A percentile compares a stretch with the other conserved stretches of the same genome.
Evolutionary conservation across 2,888 invertebrate genomes (phyloP).

Genomic region (Empis livida): DNA sequence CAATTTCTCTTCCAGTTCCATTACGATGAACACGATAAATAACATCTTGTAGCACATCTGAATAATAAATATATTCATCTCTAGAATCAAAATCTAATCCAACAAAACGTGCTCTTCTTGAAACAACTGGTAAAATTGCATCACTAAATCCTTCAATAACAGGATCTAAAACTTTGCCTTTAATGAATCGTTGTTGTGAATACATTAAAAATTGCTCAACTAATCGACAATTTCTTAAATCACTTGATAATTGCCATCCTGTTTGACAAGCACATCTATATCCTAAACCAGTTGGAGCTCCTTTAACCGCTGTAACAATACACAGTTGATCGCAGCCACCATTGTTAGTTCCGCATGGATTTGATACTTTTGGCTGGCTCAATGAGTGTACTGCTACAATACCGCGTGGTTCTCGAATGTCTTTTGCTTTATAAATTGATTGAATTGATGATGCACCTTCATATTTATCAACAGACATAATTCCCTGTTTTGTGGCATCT

Average conservation of each 20-base stretch:
- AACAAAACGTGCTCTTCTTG: slow-evolving; percentile 81
- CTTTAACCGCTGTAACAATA: slow-evolving; percentile 67
- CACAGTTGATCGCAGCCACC: slow-evolving; percentile 91
- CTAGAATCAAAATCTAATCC: slow-evolving; percentile 88
- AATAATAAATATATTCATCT: slow-evolving; percentile 89
- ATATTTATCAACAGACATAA: slow-evolving; percentile 77
- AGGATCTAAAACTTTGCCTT: slow-evolving; percentile 80
- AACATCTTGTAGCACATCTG: slow-evolving; percentile 91
- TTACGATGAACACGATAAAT: slow-evolving; percentile 74
- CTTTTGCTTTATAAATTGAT: slow-evolving; percentile 65
- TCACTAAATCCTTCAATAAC: slow-evolving; percentile 86
- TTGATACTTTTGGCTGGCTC: slow-evolving; percentile 59
- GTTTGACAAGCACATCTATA: slow-evolving; percentile 87
- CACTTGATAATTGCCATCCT: slow-evolving; percentile 62
- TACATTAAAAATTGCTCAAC: slow-evolving; percentile 88
- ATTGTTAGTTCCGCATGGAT: slow-evolving; percentile 77
- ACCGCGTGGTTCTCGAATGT: slow-evolving; percentile 70
- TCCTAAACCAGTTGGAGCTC: slow-evolving; percentile 53
- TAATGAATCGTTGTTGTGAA: slow-evolving; percentile 89
- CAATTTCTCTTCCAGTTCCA: slow-evolving; percentile 72
- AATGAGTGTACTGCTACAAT: slow-evolving; percentile 69
- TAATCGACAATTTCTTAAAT: slow-evolving; percentile 65
- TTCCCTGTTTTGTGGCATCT: slow-evolving; percentile 78
- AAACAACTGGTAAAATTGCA: slow-evolving; percentile 89
- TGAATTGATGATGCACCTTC: slow-evolving; percentile 67